These are phyloP conservation scores for Hyla sarda DNA, from an alignment of 2,113 vertebrate genomes.

Conservation along the genomic window DNA sequence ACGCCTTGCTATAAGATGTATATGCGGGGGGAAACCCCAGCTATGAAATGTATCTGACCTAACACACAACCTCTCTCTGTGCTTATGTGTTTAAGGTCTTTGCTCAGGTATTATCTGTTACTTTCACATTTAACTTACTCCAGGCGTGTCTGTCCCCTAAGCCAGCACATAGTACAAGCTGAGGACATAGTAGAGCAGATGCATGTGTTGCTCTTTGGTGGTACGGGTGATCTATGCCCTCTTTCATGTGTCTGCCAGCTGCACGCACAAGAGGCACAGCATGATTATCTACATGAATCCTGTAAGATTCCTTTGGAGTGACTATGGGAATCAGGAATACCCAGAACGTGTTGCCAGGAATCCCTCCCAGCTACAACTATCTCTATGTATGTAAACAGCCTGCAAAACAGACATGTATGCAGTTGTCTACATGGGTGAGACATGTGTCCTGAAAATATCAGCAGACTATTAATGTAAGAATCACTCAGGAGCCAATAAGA, in stretches of 20 bases:
- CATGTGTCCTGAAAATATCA: not conserved
- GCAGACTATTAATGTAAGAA: not conserved
- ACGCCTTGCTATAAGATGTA: not conserved
- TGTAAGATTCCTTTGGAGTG: slow-evolving; percentile 46
- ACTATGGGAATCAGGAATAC: slow-evolving; percentile 9
- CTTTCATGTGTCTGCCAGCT: slow-evolving; percentile 16
- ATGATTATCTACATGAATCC: slow-evolving; percentile 48
- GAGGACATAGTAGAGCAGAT: not conserved
- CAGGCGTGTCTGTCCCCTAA: not conserved
- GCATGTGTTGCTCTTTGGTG: not conserved
- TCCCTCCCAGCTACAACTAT: slow-evolving; percentile 22
- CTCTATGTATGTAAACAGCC: not conserved
- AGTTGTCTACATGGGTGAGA: not conserved
- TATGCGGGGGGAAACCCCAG: not conserved
- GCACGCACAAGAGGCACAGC: not conserved
- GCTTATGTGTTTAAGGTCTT: not conserved
- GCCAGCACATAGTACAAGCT: not conserved
- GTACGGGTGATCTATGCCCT: not conserved
- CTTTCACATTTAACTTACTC: not conserved
- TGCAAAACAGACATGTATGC: not conserved
- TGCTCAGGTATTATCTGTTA: not conserved
- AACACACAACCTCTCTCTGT: slow-evolving; percentile 6
- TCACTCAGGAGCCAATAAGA: not conserved
- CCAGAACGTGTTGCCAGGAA: slow-evolving; percentile 26
- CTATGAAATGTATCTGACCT: too few relatives aligned